Evolutionary conservation across 2,888 invertebrate species (phyloP).

Genomic region (Cremastobaeus sp.): DNA sequence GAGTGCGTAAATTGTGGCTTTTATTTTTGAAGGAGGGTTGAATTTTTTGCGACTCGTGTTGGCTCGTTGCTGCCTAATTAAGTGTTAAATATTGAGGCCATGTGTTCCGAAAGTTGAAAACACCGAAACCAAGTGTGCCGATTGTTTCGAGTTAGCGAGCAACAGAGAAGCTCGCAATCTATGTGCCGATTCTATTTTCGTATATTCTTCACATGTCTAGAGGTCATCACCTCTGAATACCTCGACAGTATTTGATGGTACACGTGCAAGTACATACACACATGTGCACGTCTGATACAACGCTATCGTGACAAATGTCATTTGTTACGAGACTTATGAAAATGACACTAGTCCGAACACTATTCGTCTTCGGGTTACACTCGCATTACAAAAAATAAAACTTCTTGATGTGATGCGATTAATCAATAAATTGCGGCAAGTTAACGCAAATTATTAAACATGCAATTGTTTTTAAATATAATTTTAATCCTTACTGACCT

Average conservation of each 20-base stretch:
- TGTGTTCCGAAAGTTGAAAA: slow-evolving; percentile 7
- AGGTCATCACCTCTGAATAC: slow-evolving; percentile 68
- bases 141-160: slow-evolving; percentile 42
- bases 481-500: no score
- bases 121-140: slow-evolving; percentile 12
- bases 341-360: slow-evolving; percentile 18
- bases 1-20: no score
- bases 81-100: slow-evolving; percentile 19
- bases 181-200: slow-evolving; percentile 63
- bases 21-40: no score
- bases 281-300: slow-evolving; percentile 31
- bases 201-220: slow-evolving; percentile 63
- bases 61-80: no score
- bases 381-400: neutral
- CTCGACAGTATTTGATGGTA: slow-evolving; percentile 53
- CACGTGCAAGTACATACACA: slow-evolving; percentile 32
- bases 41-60: no score
- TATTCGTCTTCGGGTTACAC: no score
- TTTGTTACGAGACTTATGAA: slow-evolving; percentile 50
- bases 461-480: no score
- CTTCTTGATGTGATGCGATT: no score
- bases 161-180: slow-evolving; percentile 51
- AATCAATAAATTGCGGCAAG: no score
- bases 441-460: no score
- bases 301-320: slow-evolving; percentile 41